Evolutionary conservation across 2,113 vertebrate species (phyloP).

Genomic region (Ciconia stormi): DNA sequence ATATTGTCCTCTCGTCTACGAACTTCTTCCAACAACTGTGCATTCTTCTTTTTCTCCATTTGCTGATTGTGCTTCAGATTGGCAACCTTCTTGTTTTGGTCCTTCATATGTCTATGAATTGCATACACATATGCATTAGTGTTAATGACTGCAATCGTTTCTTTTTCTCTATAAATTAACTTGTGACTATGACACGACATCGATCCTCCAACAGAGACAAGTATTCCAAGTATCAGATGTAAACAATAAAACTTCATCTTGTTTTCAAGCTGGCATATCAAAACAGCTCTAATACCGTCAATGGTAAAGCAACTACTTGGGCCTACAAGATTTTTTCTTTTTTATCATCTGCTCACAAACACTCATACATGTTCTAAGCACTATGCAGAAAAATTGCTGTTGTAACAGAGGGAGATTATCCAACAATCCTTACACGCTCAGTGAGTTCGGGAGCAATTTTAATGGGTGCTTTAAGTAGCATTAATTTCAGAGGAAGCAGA

Average conservation of each 20-base stretch:
- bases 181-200: neutral
- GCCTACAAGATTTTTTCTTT: neutral
- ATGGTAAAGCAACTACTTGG: neutral
- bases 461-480: neutral
- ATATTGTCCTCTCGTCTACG: conserved; percentile 83
- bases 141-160: neutral
- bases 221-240: neutral
- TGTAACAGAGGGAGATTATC: neutral
- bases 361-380: neutral
- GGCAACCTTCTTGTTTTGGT: conserved; percentile 91
- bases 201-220: neutral
- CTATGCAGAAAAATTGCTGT: neutral
- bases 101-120: conserved; percentile 88
- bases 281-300: neutral
- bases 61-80: conserved; percentile 88
- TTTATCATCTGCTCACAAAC: neutral
- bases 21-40: conserved; percentile 81
- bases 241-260: neutral
- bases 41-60: conserved; percentile 87
- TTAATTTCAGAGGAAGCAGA: neutral
- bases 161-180: neutral
- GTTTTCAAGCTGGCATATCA: neutral
- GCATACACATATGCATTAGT: neutral
- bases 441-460: neutral
- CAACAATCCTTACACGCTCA: neutral